Evolutionary conservation across 2,113 vertebrate species (phyloP).

Genomic region (Ellobius talpinus): DNA sequence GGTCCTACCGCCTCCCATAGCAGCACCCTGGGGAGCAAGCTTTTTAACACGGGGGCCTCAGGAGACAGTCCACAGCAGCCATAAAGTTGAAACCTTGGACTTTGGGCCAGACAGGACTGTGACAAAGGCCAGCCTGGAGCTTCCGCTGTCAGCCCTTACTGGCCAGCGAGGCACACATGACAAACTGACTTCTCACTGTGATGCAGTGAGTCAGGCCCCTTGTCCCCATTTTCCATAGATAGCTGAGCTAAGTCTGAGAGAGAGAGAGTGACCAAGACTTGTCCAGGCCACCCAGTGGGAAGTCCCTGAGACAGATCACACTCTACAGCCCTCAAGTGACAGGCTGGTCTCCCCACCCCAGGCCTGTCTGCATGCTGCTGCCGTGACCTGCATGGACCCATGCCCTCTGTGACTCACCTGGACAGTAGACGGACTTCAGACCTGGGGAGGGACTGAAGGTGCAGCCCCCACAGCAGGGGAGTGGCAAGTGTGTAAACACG

Average conservation of each 20-base stretch:
- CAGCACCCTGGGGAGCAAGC: background rate
- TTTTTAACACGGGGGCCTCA: too few relatives aligned
- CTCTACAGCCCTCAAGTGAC: background rate
- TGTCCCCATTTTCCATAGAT: background rate
- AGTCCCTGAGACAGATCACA: background rate
- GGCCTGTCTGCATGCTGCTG: background rate
- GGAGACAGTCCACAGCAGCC: background rate
- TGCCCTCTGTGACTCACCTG: too few relatives aligned
- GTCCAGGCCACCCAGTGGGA: too few relatives aligned
- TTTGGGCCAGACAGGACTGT: background rate
- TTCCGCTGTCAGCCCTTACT: fast-evolving
- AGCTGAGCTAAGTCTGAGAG: background rate
- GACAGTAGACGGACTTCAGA: background rate
- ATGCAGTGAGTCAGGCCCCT: background rate
- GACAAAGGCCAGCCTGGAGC: background rate
- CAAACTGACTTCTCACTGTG: background rate
- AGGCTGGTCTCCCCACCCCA: too few relatives aligned
- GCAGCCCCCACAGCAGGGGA: fast-evolving
- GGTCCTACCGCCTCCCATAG: background rate
- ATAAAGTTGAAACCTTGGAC: background rate
- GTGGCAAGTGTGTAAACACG: background rate
- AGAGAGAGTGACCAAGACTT: background rate
- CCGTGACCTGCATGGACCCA: fast-evolving
- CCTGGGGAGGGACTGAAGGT: background rate
- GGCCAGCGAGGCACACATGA: background rate